Conservation (phyloP, 2,113 vertebrate species). For the Hassar affinis region DNA sequence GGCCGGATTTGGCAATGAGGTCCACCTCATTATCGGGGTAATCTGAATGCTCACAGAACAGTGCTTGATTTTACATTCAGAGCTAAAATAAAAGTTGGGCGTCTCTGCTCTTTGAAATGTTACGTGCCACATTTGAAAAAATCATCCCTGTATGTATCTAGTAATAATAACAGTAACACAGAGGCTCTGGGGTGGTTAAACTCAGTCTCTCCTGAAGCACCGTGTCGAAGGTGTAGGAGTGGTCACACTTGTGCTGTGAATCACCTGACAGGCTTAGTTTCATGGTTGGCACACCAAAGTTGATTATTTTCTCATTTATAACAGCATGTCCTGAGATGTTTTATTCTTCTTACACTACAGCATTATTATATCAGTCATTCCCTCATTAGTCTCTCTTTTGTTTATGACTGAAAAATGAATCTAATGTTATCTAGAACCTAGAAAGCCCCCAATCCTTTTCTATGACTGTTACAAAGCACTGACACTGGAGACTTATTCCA, state of each 20-base stretch:
- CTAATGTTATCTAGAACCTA: too few species aligned
- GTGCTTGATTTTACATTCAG: neutral
- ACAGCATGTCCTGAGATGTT: neutral
- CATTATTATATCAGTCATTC: neutral
- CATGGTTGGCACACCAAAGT: neutral
- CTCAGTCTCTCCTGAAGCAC: neutral
- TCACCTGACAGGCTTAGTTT: neutral
- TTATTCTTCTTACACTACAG: neutral
- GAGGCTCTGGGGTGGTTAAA: neutral
- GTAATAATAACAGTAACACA: too few species aligned
- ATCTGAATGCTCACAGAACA: constrained; percentile 18
- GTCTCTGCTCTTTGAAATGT: neutral
- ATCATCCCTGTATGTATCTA: neutral
- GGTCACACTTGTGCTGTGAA: neutral
- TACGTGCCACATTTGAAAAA: neutral
- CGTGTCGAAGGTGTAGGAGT: too few species aligned
- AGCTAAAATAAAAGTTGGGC: neutral
- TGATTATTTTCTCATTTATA: neutral
- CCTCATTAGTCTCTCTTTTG: neutral
- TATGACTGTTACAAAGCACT: too few species aligned
- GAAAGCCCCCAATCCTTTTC: too few species aligned
- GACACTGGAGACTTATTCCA: too few species aligned
- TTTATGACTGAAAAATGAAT: too few species aligned
- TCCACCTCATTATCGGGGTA: constrained; percentile 85
- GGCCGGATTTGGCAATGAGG: constrained; percentile 67